Base-by-base conservation (phyloP, 2,888 invertebrate species). In the Rhogogaster chlorosoma region DNA sequence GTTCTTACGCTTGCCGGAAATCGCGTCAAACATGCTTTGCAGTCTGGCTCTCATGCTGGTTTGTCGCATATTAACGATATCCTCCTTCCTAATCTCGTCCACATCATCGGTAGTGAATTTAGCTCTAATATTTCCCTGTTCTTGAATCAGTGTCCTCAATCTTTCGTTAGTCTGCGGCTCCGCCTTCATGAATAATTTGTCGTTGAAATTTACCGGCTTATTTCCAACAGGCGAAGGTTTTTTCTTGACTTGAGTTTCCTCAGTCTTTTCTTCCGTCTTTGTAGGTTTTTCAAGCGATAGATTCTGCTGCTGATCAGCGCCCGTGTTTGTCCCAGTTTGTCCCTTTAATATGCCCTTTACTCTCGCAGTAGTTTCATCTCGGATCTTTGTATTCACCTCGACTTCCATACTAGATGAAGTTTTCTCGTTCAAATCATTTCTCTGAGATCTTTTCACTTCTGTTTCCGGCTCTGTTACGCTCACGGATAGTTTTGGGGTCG, bases 1-100 rank as follows among this genome's bases (percentile, higher is more conserved):
- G 36, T 53, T 83, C 88, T 90, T 87, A 92, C 92, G 88, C 90
- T 93, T 93, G 3, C 93, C 93, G 26, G 93, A 92, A 87, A 93
- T 92, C 3, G 93, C 93, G 85, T 93, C 91, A 42, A 93, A 93
- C 93, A 93, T 93, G 70, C 92, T 93, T 80, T 93, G 92, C 18
- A 93, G 88, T 83, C 92, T 91, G 0, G 90, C 89, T 49, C 90
- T 91, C 92, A 93, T 93, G 73, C 92, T 93, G 0, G 90, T 93
- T 86, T 93, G 90, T n/a, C 93, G 89, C 93, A 93, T 93, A 64
- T 91, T 90, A 1, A 91, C 88, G 78, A 93, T 92, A 77, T 93
- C 93, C 29, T 91, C 91, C 80, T 91, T 93, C 57, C 91, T 91
- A n/a, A 93, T 93, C 87, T 93, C 93, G 36, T 93, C 92, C 2